A percentile compares a stretch with the other conserved stretches of the same genome.
phyloP scores from a whole-genome alignment of 2,797 vertebrate species.

The Typhlichthys eigenmanni region DNA sequence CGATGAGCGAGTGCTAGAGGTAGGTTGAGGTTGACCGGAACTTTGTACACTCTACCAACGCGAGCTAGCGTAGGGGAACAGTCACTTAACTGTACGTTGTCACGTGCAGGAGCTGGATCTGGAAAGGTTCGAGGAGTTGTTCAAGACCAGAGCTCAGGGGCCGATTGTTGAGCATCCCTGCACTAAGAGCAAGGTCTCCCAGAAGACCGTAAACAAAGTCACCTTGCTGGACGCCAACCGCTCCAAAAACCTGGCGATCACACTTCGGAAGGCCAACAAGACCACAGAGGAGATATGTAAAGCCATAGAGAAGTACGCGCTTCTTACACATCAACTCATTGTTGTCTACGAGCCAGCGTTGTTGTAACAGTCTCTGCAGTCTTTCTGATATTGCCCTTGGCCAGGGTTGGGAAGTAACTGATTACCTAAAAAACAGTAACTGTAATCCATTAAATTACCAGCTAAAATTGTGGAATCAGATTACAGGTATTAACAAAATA shows the following conservation, averaged over 20 bases:
- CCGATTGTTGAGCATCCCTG: constrained; percentile 85
- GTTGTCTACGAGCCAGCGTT: neutral
- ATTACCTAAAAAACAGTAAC: too few relatives aligned
- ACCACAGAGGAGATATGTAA: constrained; percentile 92
- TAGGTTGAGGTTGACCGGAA: constrained; percentile 49
- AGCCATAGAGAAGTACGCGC: constrained; percentile 89
- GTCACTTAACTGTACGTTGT: neutral
- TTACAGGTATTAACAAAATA: too few relatives aligned
- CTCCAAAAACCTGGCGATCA: constrained; percentile 97
- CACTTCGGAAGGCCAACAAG: constrained; percentile 90
- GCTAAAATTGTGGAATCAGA: too few relatives aligned
- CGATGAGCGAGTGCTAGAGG: constrained; percentile 94
- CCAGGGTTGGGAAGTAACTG: too few relatives aligned
- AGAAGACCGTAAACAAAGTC: constrained; percentile 87
- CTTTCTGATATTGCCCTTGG: too few relatives aligned
- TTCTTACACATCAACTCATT: neutral
- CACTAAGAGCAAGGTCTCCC: constrained; percentile 88
- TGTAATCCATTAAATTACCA: too few relatives aligned
- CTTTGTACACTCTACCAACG: neutral
- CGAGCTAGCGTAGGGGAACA: neutral
- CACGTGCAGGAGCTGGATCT: constrained; percentile 87
- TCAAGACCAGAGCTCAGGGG: constrained; percentile 97
- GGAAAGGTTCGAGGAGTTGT: constrained; percentile 94
- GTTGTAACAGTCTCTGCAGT: neutral
- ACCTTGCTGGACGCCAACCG: constrained; percentile 92